Evolutionary conservation across 2,797 vertebrate genomes (phyloP).

Genomic region (Sebastes diaconus): DNA sequence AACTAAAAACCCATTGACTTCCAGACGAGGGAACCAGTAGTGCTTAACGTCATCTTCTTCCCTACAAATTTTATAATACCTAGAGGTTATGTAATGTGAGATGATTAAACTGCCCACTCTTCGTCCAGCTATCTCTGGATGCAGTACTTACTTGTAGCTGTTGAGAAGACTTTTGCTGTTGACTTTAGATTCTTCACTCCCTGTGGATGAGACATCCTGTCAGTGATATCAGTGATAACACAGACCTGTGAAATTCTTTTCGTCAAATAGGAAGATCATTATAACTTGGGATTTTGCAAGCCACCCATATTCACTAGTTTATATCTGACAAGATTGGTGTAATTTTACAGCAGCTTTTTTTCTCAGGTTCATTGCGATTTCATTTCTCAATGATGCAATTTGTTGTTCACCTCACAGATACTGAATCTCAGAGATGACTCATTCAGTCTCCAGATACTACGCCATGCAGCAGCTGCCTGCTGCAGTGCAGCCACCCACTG

Average conservation of each 20-base stretch:
- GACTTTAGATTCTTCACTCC: not conserved
- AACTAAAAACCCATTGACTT: no score
- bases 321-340: not conserved
- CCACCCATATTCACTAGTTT: not conserved
- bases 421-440: slow-evolving; percentile 20
- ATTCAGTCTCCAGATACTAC: not conserved
- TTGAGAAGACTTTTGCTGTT: not conserved
- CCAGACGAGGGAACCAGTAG: no score
- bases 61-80: not conserved
- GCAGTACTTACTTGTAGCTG: not conserved
- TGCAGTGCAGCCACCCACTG: slow-evolving; percentile 39
- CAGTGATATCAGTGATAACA: not conserved
- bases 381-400: not conserved
- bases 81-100: no score
- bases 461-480: slow-evolving; percentile 6
- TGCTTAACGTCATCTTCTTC: no score
- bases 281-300: not conserved
- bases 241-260: not conserved
- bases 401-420: not conserved
- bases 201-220: not conserved
- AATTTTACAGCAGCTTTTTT: not conserved
- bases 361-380: not conserved
- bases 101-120: not conserved
- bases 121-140: not conserved
- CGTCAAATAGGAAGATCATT: not conserved